Base-by-base conservation (phyloP, 2,797 vertebrate species). In the Eulemur albifrons region DNA sequence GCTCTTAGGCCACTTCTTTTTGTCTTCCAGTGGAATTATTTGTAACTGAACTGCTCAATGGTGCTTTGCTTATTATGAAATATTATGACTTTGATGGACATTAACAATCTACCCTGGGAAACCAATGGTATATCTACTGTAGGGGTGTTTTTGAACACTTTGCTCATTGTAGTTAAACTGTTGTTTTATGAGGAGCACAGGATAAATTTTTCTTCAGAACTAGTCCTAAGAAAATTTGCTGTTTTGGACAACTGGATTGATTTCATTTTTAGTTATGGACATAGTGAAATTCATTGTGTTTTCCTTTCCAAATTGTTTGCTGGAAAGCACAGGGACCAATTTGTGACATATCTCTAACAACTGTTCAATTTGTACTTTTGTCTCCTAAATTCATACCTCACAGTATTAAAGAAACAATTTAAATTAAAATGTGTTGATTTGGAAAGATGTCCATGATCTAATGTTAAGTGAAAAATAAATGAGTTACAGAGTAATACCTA, bases 231-330 rank as follows among this genome's bases (percentile, higher is more conserved):
- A 83, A 72, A 87, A 20, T 85, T 70, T 73, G 6, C 17, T 59
- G n/a, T 86, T 94, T 76, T 59, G 70, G 40, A 27, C 15, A 79
- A 83, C 15, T 81, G 27, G 5, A 72, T 70, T 84, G 59, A 80
- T 50, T 85, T 87, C 45, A n/a, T 40, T 95, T 94, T 93, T 75
- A 93, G 87, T 90, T 80, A 38, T 4, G 35, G 48, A 80, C 21
- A 40, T 79, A 7, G 20, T 96, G 30, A 91, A 92, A 27, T 48
- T 90, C 4, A n/a, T n/a, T 89, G 4, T 69, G 15, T 67, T 97
- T 92, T 73, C 54, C 23, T 25, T 12, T 86, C 81, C 73, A 18
- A 92, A 52, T 57, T 65, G 13, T 79, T 92, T 93, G 4, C 43
- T 92, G 61, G 27, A 92, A 83, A 83, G 30, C 61, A 84, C 2